Percentiles rank a stretch among this genome's conserved stretches.
These are phyloP conservation scores for Coecobrya sp. DNA, from an alignment of 2,888 invertebrate genomes.

Conservation along the genomic window DNA sequence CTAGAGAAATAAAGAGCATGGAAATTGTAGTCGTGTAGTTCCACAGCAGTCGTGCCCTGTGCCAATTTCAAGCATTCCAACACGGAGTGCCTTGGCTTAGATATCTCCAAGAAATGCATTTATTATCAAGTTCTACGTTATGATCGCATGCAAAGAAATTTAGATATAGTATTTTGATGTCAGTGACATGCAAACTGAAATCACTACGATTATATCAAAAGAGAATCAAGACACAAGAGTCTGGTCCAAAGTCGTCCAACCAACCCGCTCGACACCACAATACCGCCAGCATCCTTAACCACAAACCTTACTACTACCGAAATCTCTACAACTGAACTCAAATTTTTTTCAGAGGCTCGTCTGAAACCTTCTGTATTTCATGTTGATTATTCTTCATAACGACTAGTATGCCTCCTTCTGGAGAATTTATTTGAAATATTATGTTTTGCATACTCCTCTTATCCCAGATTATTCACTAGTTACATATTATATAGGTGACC, in stretches of 20 bases:
- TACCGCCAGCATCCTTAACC: slow-evolving; percentile 46
- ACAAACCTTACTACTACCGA: slow-evolving; percentile 2
- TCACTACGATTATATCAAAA: background rate
- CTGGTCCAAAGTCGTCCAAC: background rate
- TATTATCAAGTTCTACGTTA: background rate
- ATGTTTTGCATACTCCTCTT: background rate
- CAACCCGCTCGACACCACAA: background rate
- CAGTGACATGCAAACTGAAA: background rate
- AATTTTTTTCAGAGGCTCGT: slow-evolving; percentile 36
- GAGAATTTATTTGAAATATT: slow-evolving; percentile 49
- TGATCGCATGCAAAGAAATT: background rate
- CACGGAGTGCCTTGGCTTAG: background rate
- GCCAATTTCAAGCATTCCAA: slow-evolving; percentile 28
- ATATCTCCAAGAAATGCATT: background rate
- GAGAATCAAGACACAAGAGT: background rate
- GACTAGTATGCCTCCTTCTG: background rate
- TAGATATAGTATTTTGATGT: background rate
- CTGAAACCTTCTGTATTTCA: slow-evolving; percentile 65
- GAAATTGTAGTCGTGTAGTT: too few species aligned
- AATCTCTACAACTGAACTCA: slow-evolving; percentile 4
- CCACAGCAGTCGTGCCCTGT: background rate
- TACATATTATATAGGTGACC: background rate
- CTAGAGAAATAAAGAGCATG: too few species aligned
- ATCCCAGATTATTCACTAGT: background rate
- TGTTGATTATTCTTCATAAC: slow-evolving; percentile 62